Conservation (phyloP, 2,888 invertebrate species). For the Sicus ferrugineus region DNA sequence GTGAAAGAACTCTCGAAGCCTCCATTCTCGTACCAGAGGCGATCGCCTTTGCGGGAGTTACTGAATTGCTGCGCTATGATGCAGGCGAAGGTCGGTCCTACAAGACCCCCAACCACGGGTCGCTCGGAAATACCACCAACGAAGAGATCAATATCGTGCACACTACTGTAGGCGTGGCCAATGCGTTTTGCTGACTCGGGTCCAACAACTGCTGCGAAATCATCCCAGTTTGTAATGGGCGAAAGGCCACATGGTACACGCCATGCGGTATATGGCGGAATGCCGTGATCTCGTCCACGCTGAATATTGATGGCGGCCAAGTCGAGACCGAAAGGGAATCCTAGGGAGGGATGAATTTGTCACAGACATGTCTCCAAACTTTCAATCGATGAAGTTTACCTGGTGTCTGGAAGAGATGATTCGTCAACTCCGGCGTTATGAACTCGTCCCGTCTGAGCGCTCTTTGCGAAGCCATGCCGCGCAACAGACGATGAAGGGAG, state of each 20-base stretch:
- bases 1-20: slow-evolving; percentile 78
- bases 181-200: slow-evolving; percentile 71
- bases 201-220: slow-evolving; percentile 75
- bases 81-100: slow-evolving; percentile 88
- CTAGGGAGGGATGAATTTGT: slow-evolving; percentile 41
- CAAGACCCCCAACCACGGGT: slow-evolving; percentile 76
- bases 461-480: slow-evolving; percentile 80
- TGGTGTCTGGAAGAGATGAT: slow-evolving; percentile 81
- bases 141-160: slow-evolving; percentile 86
- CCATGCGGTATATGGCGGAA: slow-evolving; percentile 82
- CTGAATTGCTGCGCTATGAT: slow-evolving; percentile 87
- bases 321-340: slow-evolving; percentile 81
- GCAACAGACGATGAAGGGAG: slow-evolving; percentile 78
- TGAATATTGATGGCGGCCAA: slow-evolving; percentile 89
- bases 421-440: slow-evolving; percentile 81
- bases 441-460: slow-evolving; percentile 83
- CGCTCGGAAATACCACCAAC: slow-evolving; percentile 84
- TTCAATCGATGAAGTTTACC: slow-evolving; percentile 44
- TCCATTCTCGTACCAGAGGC: slow-evolving; percentile 87
- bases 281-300: slow-evolving; percentile 85
- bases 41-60: slow-evolving; percentile 78
- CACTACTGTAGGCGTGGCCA: slow-evolving; percentile 70
- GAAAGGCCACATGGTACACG: slow-evolving; percentile 80
- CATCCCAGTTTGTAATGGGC: slow-evolving; percentile 73
- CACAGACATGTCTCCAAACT: background rate